Conservation (phyloP, 2,888 invertebrate species). For the Drosophila pseudotalamancana region DNA sequence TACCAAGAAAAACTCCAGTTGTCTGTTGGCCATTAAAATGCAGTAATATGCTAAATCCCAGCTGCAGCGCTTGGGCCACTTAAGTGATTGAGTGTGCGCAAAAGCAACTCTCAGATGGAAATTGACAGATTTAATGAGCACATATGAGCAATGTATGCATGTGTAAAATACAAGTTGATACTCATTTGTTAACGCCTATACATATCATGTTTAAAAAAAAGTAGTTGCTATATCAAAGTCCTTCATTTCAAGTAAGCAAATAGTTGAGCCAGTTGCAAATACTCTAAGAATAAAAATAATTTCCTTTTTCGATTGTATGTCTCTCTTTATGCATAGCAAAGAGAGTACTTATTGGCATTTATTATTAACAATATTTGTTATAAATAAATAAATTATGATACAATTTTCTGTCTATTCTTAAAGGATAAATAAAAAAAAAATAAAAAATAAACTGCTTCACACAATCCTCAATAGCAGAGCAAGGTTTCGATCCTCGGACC, state of each 20-base stretch:
- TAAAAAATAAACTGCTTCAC: too few relatives aligned
- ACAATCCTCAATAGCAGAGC: not conserved
- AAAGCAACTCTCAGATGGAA: conserved; percentile 25
- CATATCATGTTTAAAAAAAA: too few relatives aligned
- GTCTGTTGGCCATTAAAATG: conserved; percentile 22
- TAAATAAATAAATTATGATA: too few relatives aligned
- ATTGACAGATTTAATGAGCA: conserved; percentile 19
- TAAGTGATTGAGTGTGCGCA: conserved; percentile 51
- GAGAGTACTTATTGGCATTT: too few relatives aligned
- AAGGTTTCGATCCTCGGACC: not conserved
- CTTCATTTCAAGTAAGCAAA: not conserved
- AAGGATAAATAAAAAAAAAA: too few relatives aligned
- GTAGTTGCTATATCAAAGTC: not conserved
- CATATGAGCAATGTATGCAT: not conserved
- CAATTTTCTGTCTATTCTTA: too few relatives aligned
- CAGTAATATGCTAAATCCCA: conserved; percentile 14
- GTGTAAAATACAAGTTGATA: not conserved
- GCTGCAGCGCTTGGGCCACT: conserved; percentile 15
- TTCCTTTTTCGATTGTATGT: too few relatives aligned
- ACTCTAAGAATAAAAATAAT: too few relatives aligned
- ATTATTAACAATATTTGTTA: too few relatives aligned
- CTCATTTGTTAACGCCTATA: not conserved
- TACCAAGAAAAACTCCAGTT: not conserved
- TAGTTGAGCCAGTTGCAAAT: not conserved
- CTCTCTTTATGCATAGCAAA: too few relatives aligned